Conservation (phyloP, 2,113 vertebrate genomes). For the Ramphastos sulfuratus region DNA sequence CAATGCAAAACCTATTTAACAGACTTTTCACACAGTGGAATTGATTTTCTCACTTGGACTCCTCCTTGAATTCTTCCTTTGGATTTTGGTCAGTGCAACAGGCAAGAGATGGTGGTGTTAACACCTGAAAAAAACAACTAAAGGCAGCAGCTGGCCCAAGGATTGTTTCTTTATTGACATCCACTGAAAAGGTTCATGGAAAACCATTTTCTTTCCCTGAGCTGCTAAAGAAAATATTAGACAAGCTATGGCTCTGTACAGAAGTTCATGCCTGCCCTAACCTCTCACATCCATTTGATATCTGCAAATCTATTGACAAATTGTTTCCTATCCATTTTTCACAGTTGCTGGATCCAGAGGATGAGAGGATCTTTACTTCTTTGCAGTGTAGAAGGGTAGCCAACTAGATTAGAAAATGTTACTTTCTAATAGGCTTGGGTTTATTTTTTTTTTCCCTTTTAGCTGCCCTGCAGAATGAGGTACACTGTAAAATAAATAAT, state of each 20-base stretch:
- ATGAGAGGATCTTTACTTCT: conserved; percentile 50
- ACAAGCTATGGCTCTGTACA: background rate
- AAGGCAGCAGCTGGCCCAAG: conserved; percentile 40
- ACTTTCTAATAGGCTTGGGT: background rate
- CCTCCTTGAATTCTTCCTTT: background rate
- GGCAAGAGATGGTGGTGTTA: background rate
- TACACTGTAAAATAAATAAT: background rate
- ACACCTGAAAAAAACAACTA: conserved; percentile 44
- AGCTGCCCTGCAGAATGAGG: background rate
- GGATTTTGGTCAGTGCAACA: background rate
- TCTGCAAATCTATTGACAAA: conserved; percentile 51
- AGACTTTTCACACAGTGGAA: background rate
- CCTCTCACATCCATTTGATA: conserved; percentile 14
- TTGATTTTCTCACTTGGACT: background rate
- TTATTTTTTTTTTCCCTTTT: background rate
- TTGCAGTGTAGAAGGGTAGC: background rate
- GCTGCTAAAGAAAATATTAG: conserved; percentile 29
- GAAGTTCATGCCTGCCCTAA: conserved; percentile 1
- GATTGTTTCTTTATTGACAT: conserved; percentile 55
- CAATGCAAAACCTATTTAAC: background rate
- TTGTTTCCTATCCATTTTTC: conserved; percentile 44
- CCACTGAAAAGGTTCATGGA: conserved; percentile 28
- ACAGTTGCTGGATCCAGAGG: conserved; percentile 31
- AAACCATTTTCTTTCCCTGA: conserved; percentile 61
- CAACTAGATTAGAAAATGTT: conserved; percentile 48